A percentile compares a stretch with the other conserved stretches of the same genome.
Conservation (phyloP, 2,888 invertebrate species). For the Ethmia dodecea region DNA sequence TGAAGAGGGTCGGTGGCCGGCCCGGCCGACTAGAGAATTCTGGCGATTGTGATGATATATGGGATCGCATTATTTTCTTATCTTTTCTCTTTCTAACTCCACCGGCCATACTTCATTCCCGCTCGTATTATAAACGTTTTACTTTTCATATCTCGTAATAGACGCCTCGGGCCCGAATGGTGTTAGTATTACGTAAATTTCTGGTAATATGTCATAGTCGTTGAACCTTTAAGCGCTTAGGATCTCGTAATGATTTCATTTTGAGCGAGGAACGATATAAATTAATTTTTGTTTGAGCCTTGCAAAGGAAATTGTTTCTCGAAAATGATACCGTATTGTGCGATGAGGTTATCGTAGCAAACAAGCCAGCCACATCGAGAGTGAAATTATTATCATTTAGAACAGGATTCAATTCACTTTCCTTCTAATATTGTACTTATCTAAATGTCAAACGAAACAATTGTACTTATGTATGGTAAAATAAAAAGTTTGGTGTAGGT, state of each 20-base stretch:
- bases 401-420: too few species aligned
- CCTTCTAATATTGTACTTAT: too few species aligned
- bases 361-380: conserved; percentile 28
- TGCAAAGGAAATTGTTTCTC: conserved; percentile 50
- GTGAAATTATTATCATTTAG: conserved; percentile 38
- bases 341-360: conserved; percentile 39
- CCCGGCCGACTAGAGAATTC: conserved; percentile 59
- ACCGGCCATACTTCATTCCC: conserved; percentile 70
- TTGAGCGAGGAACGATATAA: conserved; percentile 39
- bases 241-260: conserved; percentile 50
- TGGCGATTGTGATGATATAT: conserved; percentile 76
- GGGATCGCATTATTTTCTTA: conserved; percentile 75
- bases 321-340: conserved; percentile 44
- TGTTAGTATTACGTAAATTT: conserved; percentile 65
- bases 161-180: conserved; percentile 35
- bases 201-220: conserved; percentile 54
- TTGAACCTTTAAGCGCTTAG: conserved; percentile 32
- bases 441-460: too few species aligned
- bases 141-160: conserved; percentile 59
- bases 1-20: conserved; percentile 66
- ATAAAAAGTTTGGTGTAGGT: too few species aligned
- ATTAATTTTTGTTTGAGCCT: conserved; percentile 52
- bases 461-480: too few species aligned
- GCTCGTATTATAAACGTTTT: conserved; percentile 69
- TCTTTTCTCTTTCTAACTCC: conserved; percentile 74